Percentiles rank a stretch among this genome's conserved stretches.
These are phyloP conservation scores for Mustela nigripes DNA, from an alignment of 2,113 vertebrate species.

Conservation along the genomic window DNA sequence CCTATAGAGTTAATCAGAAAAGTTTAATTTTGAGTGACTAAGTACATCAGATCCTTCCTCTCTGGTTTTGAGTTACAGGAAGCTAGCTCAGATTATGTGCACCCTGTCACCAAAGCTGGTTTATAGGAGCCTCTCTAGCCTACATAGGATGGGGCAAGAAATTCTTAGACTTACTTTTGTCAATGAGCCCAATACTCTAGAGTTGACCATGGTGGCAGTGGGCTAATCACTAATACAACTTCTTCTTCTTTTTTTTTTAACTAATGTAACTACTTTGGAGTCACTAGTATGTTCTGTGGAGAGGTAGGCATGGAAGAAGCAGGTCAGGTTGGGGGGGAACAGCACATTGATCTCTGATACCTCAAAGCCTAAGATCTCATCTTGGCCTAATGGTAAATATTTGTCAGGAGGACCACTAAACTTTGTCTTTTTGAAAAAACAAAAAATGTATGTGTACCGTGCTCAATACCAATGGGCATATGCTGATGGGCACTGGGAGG, in stretches of 20 bases:
- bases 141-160: background rate
- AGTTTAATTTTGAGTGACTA: conserved; percentile 6
- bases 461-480: background rate
- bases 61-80: conserved; percentile 17
- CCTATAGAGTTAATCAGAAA: background rate
- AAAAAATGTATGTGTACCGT: background rate
- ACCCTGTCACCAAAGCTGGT: background rate
- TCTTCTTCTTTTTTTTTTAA: background rate
- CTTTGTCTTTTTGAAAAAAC: background rate
- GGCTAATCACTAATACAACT: background rate
- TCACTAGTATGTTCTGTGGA: background rate
- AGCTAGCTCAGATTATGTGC: background rate
- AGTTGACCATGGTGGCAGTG: background rate
- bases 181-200: background rate
- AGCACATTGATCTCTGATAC: background rate
- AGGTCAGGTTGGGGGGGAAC: background rate
- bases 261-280: background rate
- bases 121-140: background rate
- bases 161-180: background rate
- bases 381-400: background rate
- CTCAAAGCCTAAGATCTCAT: background rate
- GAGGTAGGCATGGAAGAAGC: background rate
- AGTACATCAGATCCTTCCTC: background rate
- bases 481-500: background rate
- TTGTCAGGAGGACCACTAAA: background rate